Evolutionary conservation across 2,888 invertebrate species (phyloP).

Genomic region (Latrodectus hesperus): DNA sequence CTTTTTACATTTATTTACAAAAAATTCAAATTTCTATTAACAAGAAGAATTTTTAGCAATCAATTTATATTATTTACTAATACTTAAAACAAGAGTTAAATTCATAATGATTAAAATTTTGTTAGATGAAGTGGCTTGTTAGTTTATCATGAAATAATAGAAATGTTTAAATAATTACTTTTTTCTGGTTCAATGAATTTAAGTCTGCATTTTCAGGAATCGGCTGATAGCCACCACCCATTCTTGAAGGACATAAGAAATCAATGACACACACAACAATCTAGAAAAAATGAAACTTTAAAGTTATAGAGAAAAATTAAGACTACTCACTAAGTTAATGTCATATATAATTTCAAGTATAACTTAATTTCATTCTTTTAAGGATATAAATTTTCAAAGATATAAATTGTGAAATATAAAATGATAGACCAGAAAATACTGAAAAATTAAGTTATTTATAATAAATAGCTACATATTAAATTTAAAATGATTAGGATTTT

Average conservation of each 20-base stretch:
- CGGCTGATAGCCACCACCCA: conserved; percentile 13
- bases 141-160: not conserved
- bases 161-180: conserved; percentile 13
- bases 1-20: not conserved
- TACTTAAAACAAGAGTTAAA: too few relatives aligned
- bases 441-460: too few relatives aligned
- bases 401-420: too few relatives aligned
- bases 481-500: too few relatives aligned
- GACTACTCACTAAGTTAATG: too few relatives aligned
- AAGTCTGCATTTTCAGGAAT: conserved; percentile 3
- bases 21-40: not conserved
- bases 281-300: conserved; percentile 76
- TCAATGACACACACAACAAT: conserved; percentile 89
- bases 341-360: too few relatives aligned
- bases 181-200: conserved; percentile 2
- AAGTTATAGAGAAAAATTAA: too few relatives aligned
- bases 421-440: too few relatives aligned
- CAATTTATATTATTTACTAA: not conserved
- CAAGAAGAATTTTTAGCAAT: not conserved
- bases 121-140: too few relatives aligned
- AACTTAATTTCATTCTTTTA: too few relatives aligned
- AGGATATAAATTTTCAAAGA: too few relatives aligned
- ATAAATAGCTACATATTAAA: too few relatives aligned
- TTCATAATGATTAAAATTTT: not conserved
- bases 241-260: conserved; percentile 86